These are phyloP conservation scores for Scaptomyza flava DNA, from an alignment of 2,888 invertebrate genomes.

Conservation along the genomic window DNA sequence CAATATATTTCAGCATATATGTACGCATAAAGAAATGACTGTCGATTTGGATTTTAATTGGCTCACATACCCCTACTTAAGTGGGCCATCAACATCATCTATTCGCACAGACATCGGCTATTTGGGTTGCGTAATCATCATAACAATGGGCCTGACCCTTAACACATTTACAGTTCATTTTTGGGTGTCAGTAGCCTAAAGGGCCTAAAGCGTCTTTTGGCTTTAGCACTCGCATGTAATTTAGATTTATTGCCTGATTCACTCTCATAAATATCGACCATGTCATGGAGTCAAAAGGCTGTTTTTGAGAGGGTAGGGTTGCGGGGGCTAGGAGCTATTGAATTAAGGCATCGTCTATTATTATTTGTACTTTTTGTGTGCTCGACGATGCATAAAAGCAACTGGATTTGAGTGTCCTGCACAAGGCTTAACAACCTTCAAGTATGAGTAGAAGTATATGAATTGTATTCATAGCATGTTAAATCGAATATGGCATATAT, in stretches of 20 bases:
- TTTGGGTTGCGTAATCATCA: slow-evolving; percentile 63
- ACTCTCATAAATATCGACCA: slow-evolving; percentile 74
- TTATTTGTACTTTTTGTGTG: slow-evolving; percentile 62
- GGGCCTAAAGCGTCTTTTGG: slow-evolving; percentile 42
- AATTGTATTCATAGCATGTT: slow-evolving; percentile 47
- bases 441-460: slow-evolving; percentile 35
- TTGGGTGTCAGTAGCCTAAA: slow-evolving; percentile 11
- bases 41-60: slow-evolving; percentile 70
- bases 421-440: slow-evolving; percentile 66
- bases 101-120: neutral
- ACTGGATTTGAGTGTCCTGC: slow-evolving; percentile 59
- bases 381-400: slow-evolving; percentile 70
- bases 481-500: slow-evolving; percentile 57
- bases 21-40: slow-evolving; percentile 27
- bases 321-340: neutral
- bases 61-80: slow-evolving; percentile 46
- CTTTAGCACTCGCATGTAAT: slow-evolving; percentile 72
- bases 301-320: neutral
- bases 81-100: slow-evolving; percentile 25
- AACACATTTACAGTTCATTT: slow-evolving; percentile 66
- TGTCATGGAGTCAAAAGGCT: slow-evolving; percentile 27
- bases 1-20: slow-evolving; percentile 28
- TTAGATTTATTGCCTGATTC: slow-evolving; percentile 75
- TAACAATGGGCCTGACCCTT: slow-evolving; percentile 62
- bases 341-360: slow-evolving; percentile 53